phyloP scores from a whole-genome alignment of 2,888 invertebrate species.

The Eretmocerus hayati region DNA sequence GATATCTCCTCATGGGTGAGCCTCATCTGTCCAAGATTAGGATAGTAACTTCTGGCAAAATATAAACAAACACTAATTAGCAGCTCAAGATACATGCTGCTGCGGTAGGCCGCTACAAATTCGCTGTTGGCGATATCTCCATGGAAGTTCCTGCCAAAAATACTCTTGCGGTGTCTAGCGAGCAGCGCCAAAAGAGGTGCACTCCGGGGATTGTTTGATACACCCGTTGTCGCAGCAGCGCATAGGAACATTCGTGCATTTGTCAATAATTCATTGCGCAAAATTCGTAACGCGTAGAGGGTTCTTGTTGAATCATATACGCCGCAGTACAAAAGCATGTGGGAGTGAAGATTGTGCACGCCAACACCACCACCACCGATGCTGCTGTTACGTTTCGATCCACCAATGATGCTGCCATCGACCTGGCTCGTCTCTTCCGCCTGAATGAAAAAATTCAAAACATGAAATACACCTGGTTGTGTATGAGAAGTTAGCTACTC shows the following conservation, averaged over 20 bases:
- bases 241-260: constrained; percentile 69
- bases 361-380: constrained; percentile 42
- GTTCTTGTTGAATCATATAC: constrained; percentile 70
- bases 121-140: constrained; percentile 59
- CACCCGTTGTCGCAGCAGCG: constrained; percentile 67
- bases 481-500: no score
- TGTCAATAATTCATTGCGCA: constrained; percentile 64
- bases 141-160: constrained; percentile 62
- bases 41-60: constrained; percentile 73
- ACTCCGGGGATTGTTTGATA: constrained; percentile 52
- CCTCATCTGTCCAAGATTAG: constrained; percentile 61
- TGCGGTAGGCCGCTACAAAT: constrained; percentile 62
- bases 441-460: constrained; percentile 24
- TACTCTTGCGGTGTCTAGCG: constrained; percentile 70
- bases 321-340: constrained; percentile 73
- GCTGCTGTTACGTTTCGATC: constrained; percentile 22
- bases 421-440: constrained; percentile 36
- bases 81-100: constrained; percentile 75
- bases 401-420: no score
- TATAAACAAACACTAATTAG: constrained; percentile 69
- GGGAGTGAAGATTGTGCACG: constrained; percentile 73
- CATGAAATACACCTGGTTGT: no score
- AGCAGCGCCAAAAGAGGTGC: constrained; percentile 57
- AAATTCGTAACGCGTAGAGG: constrained; percentile 65
- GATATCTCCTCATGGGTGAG: constrained; percentile 62